Base-by-base conservation (phyloP, 2,888 invertebrate species). In the Drosophila macrospina region DNA sequence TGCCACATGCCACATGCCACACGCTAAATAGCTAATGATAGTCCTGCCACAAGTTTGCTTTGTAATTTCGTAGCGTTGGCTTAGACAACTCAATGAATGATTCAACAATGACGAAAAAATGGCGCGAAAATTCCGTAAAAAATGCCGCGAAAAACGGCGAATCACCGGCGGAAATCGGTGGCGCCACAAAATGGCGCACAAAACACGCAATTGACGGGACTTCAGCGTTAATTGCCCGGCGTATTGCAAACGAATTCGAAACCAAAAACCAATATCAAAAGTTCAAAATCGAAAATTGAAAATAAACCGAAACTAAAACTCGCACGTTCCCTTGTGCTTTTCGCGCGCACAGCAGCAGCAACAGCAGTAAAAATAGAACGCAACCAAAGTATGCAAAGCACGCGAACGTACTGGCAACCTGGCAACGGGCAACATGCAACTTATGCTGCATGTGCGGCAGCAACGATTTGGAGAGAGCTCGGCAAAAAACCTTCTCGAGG, bases 381-480 rank as follows among this genome's bases (percentile, higher is more conserved):
- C 90, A 90, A 90, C 90, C 90, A 91, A 90, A 86, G 89, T 90
- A 90, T 90, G 89, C 89, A 86, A 90, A 88, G 90, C 89, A 90
- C 91, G 90, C 89, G 90, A 90, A 81, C 91, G 87, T 90, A 90
- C 90, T 90, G 90, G 82, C 79, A 78, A 45, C 1, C 82, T 74
- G 78, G 74, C 71, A 55, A 56, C 55, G 44, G 28, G 84, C 73
- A 75, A 55, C 82, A 62, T 75, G 63, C 74, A 75, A 73, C 69
- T 69, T 78, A 75, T 80, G 74, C 45, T 79, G 65, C 51, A 24
- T 39, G n/a, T 24, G 36, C 52, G 20, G 36, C 45, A 73, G 39
- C 39, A 69, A 20, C 47, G 30, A 15, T 32, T 47, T 32, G 16
- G n/a, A 69, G 79, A 84, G 80, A 84, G 79, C 89, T 80, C 87